Base-by-base conservation (phyloP, 2,113 vertebrate genomes). In the Neogobius melanostomus region DNA sequence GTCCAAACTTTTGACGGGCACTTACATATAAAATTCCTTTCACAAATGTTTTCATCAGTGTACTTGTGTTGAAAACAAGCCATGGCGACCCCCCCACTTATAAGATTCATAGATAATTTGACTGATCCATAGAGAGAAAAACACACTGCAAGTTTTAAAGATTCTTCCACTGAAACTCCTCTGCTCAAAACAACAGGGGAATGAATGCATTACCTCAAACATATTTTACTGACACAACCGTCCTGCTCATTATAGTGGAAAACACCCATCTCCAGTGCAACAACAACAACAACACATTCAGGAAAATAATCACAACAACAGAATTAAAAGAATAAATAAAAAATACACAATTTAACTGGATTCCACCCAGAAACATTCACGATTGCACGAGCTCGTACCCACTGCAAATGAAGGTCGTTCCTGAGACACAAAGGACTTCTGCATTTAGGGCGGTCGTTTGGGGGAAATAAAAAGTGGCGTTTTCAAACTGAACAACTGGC, bases 381-480 rank as follows among this genome's bases (percentile, higher is more conserved):
- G 46, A 0, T 36, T 36, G 3, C 28, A 36, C 4, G 28, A 16
- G 8, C 49, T 60, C 48, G 11, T 15, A 60, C 64, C 75, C 75
- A 69, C 60, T 74, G 74, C 64, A 36, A 36, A 36, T 83, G 51
- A 70, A 80, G 80, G 87, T 86, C 53, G 74, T 92, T 92, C 89
- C 88, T 90, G 89, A 91, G 88, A 89, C 83, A 90, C 87, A 87
- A 84, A 87, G 81, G 81, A 80, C 79, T 87, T 70, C 78, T 83
- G 75, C 28, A 3, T 28, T 28, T 28, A 56, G 81, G 70, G 21
- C 74, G 66, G 48, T 71, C 64, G 6, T 74, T 67, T 81, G 74
- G 60, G 17, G 8, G 4, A 52, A 28, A 54, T 46, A 43, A 66
- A 74, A 59, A 14, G 63, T 46, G 6, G 3, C 14, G 8, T 63